Evolutionary conservation across 2,113 vertebrate genomes (phyloP).

Genomic region (Trematocara macrostoma): DNA sequence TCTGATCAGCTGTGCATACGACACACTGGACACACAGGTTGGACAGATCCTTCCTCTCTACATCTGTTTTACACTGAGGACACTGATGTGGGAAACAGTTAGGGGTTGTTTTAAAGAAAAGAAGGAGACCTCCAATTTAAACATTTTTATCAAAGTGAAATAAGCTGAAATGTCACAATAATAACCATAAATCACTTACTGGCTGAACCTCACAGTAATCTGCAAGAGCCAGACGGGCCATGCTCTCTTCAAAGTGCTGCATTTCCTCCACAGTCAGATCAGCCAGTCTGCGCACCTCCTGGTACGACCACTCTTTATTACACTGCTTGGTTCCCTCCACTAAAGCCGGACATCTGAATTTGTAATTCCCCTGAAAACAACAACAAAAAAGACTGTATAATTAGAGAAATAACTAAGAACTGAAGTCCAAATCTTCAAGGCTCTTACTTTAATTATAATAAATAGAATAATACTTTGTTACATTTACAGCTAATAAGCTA

Average conservation of each 20-base stretch:
- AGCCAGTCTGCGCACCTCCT: constrained; percentile 69
- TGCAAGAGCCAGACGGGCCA: constrained; percentile 51
- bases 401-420: neutral
- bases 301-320: constrained; percentile 52
- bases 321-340: constrained; percentile 30
- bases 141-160: neutral
- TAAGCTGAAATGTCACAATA: fast-evolving
- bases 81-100: neutral
- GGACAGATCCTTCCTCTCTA: constrained; percentile 1
- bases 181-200: neutral
- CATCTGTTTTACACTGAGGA: neutral
- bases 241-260: constrained; percentile 64
- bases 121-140: neutral
- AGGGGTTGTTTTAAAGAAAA: neutral
- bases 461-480: neutral
- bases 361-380: constrained; percentile 36
- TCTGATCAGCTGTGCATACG: constrained; percentile 7
- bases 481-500: neutral
- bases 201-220: constrained; percentile 28
- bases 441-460: fast-evolving
- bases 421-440: fast-evolving
- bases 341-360: constrained; percentile 59
- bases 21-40: constrained; percentile 26
- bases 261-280: constrained; percentile 63
- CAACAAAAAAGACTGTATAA: neutral